Conservation (phyloP, 2,888 invertebrate genomes). For the Lasioglossum calceatum region DNA sequence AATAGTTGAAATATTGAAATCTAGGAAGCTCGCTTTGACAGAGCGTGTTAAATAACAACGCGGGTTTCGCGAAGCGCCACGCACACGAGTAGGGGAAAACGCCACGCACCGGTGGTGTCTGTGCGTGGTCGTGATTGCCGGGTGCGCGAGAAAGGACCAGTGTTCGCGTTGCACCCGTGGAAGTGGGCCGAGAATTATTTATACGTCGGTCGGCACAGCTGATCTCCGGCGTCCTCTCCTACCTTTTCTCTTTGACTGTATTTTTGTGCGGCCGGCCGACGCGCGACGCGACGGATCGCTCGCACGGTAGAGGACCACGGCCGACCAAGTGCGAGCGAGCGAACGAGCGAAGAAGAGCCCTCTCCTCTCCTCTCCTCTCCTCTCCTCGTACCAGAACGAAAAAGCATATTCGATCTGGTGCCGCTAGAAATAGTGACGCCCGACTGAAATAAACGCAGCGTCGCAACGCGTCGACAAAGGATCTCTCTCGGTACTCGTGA, state of each 20-base stretch:
- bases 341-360: neutral
- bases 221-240: slow-evolving; percentile 62
- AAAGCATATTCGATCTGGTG: slow-evolving; percentile 69
- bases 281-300: slow-evolving; percentile 25
- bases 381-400: slow-evolving; percentile 57
- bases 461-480: slow-evolving; percentile 60
- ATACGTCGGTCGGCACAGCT: slow-evolving; percentile 71
- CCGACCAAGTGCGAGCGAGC: slow-evolving; percentile 16
- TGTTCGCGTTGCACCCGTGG: slow-evolving; percentile 50
- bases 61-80: slow-evolving; percentile 1
- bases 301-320: neutral
- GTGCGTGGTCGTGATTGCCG: slow-evolving; percentile 19
- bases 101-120: neutral
- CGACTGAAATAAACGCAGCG: slow-evolving; percentile 67
- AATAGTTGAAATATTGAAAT: neutral
- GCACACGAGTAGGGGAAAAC: neutral
- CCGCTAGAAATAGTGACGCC: slow-evolving; percentile 61
- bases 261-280: slow-evolving; percentile 61
- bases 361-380: too few relatives aligned
- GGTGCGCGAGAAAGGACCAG: neutral
- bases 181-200: slow-evolving; percentile 74
- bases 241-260: slow-evolving; percentile 65
- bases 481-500: slow-evolving; percentile 47
- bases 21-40: slow-evolving; percentile 40
- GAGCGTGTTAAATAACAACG: slow-evolving; percentile 49